Conservation (phyloP, 2,113 vertebrate genomes). For the Regulus satrapa region DNA sequence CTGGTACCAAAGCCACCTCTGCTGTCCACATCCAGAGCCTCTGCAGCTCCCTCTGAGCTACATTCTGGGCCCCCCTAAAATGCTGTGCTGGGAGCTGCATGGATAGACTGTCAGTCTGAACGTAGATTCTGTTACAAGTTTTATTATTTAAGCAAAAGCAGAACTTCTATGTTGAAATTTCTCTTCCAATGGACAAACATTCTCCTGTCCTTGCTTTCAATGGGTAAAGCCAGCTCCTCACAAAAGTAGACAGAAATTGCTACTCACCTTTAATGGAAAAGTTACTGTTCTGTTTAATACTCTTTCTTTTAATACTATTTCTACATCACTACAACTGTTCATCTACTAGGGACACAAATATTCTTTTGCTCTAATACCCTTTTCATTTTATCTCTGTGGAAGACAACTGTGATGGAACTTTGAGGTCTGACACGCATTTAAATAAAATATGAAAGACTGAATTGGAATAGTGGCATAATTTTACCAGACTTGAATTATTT, state of each 20-base stretch:
- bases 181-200: background rate
- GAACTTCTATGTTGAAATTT: background rate
- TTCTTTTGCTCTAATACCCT: background rate
- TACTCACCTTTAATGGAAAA: background rate
- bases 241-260: background rate
- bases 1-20: background rate
- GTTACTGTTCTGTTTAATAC: background rate
- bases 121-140: background rate
- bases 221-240: background rate
- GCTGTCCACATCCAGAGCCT: background rate
- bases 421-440: background rate
- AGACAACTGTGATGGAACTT: background rate
- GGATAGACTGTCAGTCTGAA: accelerated
- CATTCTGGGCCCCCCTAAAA: background rate
- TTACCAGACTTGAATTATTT: slow-evolving; percentile 27
- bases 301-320: background rate
- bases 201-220: background rate
- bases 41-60: background rate
- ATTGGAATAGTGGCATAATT: background rate
- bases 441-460: slow-evolving; percentile 27
- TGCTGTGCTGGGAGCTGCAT: background rate
- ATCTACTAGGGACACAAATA: background rate
- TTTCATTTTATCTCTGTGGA: slow-evolving; percentile 3
- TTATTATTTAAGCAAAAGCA: background rate
- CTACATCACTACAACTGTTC: background rate